These are phyloP conservation scores for Mus spicilegus DNA, from an alignment of 2,113 vertebrate species.

Conservation along the genomic window DNA sequence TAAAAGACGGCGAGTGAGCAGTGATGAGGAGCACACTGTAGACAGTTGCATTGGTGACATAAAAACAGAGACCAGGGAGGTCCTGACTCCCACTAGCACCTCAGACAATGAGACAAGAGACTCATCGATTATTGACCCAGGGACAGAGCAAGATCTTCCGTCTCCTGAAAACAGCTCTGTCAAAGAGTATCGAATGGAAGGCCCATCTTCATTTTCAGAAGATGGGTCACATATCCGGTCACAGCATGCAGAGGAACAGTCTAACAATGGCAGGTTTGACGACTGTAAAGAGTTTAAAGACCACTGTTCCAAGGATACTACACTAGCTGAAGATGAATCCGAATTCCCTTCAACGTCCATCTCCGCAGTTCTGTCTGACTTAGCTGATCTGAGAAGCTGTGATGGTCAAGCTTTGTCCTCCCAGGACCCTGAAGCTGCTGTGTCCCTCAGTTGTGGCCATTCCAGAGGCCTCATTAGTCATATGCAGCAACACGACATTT, in stretches of 20 bases:
- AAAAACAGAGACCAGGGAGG: constrained; percentile 93
- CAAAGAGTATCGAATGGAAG: constrained; percentile 95
- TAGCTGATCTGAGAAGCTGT: constrained; percentile 88
- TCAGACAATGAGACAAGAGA: constrained; percentile 98
- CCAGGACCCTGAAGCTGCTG: constrained; percentile 89
- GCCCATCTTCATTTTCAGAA: constrained; percentile 91
- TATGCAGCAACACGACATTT: constrained; percentile 93
- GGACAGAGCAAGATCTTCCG: constrained; percentile 97
- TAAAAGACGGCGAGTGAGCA: constrained; percentile 95
- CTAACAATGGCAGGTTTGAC: constrained; percentile 84
- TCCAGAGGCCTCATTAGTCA: constrained; percentile 91
- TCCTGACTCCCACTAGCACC: constrained; percentile 95
- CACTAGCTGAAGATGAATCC: constrained; percentile 88
- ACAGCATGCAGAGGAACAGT: constrained; percentile 84
- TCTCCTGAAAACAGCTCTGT: constrained; percentile 91
- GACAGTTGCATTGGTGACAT: constrained; percentile 88
- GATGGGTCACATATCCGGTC: constrained; percentile 87
- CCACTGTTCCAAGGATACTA: constrained; percentile 87
- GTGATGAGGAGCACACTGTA: constrained; percentile 90
- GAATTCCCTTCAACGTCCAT: constrained; percentile 90
- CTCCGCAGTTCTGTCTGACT: constrained; percentile 89
- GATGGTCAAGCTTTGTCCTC: constrained; percentile 90
- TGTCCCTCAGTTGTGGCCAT: constrained; percentile 90
- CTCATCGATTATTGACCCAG: constrained; percentile 98
- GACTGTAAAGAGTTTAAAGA: constrained; percentile 89